Conservation (phyloP, 2,797 vertebrate species). For the Pagetopsis macropterus region DNA sequence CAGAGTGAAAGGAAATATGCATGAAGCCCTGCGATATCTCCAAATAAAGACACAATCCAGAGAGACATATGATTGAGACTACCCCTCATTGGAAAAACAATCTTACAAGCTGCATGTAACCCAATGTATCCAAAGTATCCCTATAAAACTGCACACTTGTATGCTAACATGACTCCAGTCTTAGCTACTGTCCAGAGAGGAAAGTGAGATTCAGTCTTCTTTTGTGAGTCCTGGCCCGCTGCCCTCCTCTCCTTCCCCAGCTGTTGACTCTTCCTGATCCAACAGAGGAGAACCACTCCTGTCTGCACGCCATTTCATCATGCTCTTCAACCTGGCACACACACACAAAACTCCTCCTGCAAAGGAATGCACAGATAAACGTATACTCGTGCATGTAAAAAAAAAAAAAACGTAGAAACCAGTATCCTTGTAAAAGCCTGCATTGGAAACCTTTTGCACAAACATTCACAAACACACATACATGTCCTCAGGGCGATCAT, state of each 20-base stretch:
- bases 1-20: constrained; percentile 3
- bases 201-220: constrained; percentile 35
- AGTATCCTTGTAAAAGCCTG: constrained; percentile 42
- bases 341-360: constrained; percentile 21
- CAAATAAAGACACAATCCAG: constrained; percentile 30
- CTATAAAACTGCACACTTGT: constrained; percentile 54
- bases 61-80: neutral
- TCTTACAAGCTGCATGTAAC: constrained; percentile 37
- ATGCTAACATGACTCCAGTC: constrained; percentile 43
- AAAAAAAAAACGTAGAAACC: constrained; percentile 4
- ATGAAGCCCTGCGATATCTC: neutral
- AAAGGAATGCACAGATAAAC: neutral
- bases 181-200: constrained; percentile 56
- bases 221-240: constrained; percentile 61
- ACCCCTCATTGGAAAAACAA: too few species aligned
- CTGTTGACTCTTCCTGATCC: constrained; percentile 51
- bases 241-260: constrained; percentile 55
- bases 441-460: constrained; percentile 29
- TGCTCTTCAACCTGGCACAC: constrained; percentile 42
- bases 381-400: neutral
- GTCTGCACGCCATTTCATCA: constrained; percentile 43
- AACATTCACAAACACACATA: constrained; percentile 36
- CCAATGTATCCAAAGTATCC: constrained; percentile 42
- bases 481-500: constrained; percentile 72
- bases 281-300: constrained; percentile 39